Conservation (phyloP, 2,113 vertebrate species). For the Nanorana parkeri region DNA sequence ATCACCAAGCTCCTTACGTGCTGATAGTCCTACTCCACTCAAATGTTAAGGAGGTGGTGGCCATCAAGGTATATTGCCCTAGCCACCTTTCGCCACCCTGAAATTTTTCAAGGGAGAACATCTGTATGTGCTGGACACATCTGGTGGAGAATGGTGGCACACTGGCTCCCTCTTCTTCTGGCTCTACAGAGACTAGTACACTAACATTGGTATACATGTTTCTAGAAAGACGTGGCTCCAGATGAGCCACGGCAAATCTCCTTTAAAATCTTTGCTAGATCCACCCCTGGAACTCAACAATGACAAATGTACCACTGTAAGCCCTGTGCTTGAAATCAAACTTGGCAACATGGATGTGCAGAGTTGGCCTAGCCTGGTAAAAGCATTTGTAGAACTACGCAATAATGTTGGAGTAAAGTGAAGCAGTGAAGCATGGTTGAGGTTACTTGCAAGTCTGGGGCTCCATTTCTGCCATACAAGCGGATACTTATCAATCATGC, state of each 20-base stretch:
- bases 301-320: constrained; percentile 87
- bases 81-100: constrained; percentile 93
- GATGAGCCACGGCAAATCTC: constrained; percentile 93
- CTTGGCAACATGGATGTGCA: constrained; percentile 93
- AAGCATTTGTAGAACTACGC: constrained; percentile 87
- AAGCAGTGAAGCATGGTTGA: too few relatives aligned
- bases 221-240: constrained; percentile 84
- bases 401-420: constrained; percentile 72
- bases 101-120: constrained; percentile 95
- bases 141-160: constrained; percentile 96
- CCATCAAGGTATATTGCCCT: constrained; percentile 94
- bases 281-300: constrained; percentile 91
- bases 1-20: constrained; percentile 92
- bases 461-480: too few relatives aligned
- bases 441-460: too few relatives aligned
- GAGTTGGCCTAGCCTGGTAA: constrained; percentile 84
- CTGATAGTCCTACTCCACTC: constrained; percentile 82
- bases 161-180: constrained; percentile 38
- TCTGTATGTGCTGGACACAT: constrained; percentile 91
- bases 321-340: constrained; percentile 93
- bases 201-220: constrained; percentile 87
- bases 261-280: constrained; percentile 89
- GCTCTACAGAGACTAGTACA: constrained; percentile 71
- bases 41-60: constrained; percentile 90
- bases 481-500: too few relatives aligned